Evolutionary conservation across 1,140 invertebrate species (phyloP).

Genomic region (Drosophila repletoides): DNA sequence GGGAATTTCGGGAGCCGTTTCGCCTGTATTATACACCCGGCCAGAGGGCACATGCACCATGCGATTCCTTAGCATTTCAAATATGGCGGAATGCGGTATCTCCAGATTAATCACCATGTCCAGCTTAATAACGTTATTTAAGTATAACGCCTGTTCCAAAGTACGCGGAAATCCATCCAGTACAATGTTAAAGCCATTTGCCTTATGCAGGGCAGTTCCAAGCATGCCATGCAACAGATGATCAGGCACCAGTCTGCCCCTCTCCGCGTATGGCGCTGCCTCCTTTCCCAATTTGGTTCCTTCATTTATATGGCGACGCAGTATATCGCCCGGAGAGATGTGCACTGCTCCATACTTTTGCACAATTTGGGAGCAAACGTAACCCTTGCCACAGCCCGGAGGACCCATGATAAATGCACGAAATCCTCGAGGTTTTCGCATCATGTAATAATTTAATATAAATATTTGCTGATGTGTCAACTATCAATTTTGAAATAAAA

Average conservation of each 20-base stretch:
- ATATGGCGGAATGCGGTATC: slow-evolving; percentile 1
- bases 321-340: slow-evolving; percentile 32
- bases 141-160: slow-evolving; percentile 3
- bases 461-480: too few species aligned
- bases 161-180: slow-evolving; percentile 45
- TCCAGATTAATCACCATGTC: slow-evolving; percentile 37
- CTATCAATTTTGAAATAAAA: not conserved
- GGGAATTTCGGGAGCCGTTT: not conserved
- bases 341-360: slow-evolving; percentile 9
- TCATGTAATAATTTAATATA: not conserved
- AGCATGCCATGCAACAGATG: slow-evolving; percentile 18
- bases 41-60: slow-evolving; percentile 21
- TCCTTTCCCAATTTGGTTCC: slow-evolving; percentile 13
- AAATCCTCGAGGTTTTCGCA: slow-evolving; percentile 14
- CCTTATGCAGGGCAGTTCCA: not conserved
- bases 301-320: slow-evolving; percentile 20
- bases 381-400: slow-evolving; percentile 33
- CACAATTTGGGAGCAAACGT: slow-evolving; percentile 13
- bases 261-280: not conserved
- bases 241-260: slow-evolving; percentile 30
- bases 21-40: slow-evolving; percentile 25
- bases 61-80: slow-evolving; percentile 8
- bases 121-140: not conserved
- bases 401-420: slow-evolving; percentile 34
- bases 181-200: not conserved